phyloP scores from a whole-genome alignment of 2,888 invertebrate species.

The Eledona agricola region DNA sequence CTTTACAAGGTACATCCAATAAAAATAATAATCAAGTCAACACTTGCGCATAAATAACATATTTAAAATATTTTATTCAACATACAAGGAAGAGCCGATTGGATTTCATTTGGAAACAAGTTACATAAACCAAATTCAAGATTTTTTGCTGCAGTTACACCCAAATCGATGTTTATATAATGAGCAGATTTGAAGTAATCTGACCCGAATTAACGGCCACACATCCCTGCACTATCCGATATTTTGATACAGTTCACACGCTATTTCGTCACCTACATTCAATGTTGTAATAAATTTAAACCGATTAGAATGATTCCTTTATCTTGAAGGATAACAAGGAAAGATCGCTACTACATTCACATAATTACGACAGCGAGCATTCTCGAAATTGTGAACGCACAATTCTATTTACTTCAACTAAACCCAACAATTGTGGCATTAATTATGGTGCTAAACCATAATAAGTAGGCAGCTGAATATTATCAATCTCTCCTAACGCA shows the following conservation, averaged over 20 bases:
- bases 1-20: conserved; percentile 29
- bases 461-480: too few relatives aligned
- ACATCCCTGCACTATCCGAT: conserved; percentile 14
- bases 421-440: too few relatives aligned
- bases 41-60: conserved; percentile 16
- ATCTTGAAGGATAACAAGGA: too few relatives aligned
- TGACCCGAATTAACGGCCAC: conserved; percentile 24
- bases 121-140: conserved; percentile 21
- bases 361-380: too few relatives aligned
- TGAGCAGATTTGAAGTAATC: conserved; percentile 14
- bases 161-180: conserved; percentile 31
- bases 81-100: conserved; percentile 30
- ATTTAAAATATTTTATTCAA: conserved; percentile 25
- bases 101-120: conserved; percentile 28
- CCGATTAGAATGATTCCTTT: too few relatives aligned
- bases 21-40: conserved; percentile 15
- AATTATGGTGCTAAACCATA: too few relatives aligned
- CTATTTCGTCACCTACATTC: too few relatives aligned
- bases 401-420: too few relatives aligned
- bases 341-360: too few relatives aligned
- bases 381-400: too few relatives aligned
- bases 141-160: conserved; percentile 27
- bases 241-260: conserved; percentile 26
- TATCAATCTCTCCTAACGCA: too few relatives aligned
- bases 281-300: too few relatives aligned